A percentile compares a stretch with the other conserved stretches of the same genome.
phyloP scores from a whole-genome alignment of 30 jellyfish, hydroid and myxozoan species.

The Chrysaora quinquecirrha region DNA sequence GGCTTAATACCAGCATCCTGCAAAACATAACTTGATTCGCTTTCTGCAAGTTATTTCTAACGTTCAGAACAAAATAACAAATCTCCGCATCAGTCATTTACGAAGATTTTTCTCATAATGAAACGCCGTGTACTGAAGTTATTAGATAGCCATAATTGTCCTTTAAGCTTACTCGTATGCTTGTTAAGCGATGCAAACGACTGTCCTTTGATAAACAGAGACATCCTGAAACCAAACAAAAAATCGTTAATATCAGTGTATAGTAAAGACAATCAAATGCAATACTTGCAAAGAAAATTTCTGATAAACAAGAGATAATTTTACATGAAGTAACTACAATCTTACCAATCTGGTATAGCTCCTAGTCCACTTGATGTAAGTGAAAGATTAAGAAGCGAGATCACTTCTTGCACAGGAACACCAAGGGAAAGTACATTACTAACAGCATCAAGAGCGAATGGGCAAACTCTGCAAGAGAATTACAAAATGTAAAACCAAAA shows the following conservation, averaged over 20 bases:
- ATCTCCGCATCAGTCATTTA: no score
- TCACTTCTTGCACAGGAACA: conserved; percentile 90
- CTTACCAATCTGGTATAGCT: conserved; percentile 81
- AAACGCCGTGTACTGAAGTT: no score
- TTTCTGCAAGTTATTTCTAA: no score
- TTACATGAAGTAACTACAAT: background rate
- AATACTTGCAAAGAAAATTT: no score
- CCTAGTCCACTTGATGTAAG: conserved; percentile 47
- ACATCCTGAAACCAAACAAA: conserved; percentile 58
- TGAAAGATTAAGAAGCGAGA: conserved; percentile 45
- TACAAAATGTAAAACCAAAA: background rate
- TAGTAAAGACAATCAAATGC: no score
- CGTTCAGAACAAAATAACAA: no score
- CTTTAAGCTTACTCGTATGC: conserved; percentile 86
- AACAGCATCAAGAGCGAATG: conserved; percentile 94
- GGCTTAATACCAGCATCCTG: no score
- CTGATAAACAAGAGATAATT: no score
- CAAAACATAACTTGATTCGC: no score
- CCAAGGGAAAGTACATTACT: conserved; percentile 79
- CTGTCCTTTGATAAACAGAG: conserved; percentile 73
- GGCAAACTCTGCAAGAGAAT: conserved; percentile 65
- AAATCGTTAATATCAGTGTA: background rate
- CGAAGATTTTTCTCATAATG: no score
- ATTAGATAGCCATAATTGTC: no score
- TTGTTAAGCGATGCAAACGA: conserved; percentile 77